Conservation (phyloP, 2,113 vertebrate genomes). For the Brienomyrus longianalis region DNA sequence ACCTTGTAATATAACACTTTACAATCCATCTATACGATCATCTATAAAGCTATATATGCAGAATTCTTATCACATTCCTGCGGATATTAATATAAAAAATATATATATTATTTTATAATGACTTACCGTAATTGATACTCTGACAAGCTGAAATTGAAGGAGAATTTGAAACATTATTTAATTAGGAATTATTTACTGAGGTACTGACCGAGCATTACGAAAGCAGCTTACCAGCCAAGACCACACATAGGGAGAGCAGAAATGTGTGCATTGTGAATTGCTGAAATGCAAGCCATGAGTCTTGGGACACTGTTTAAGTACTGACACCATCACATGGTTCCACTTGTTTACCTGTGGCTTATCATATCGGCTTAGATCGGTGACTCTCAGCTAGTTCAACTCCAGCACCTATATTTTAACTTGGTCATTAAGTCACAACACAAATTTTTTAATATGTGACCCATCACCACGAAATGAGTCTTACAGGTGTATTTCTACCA, state of each 20-base stretch:
- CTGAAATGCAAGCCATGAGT: slow-evolving; percentile 23
- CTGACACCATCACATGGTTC: background rate
- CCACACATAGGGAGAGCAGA: slow-evolving; percentile 53
- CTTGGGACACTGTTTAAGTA: slow-evolving; percentile 40
- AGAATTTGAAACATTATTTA: slow-evolving; percentile 7
- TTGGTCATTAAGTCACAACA: background rate
- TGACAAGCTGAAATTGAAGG: slow-evolving; percentile 47
- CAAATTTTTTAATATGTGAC: background rate
- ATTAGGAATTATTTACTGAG: background rate
- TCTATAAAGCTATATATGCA: background rate
- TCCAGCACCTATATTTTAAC: background rate
- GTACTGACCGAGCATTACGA: background rate
- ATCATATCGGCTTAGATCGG: background rate
- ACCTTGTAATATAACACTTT: background rate
- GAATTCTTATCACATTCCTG: background rate
- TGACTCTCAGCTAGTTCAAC: background rate
- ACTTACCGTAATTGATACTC: slow-evolving; percentile 56
- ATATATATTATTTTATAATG: background rate
- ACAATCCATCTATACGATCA: background rate
- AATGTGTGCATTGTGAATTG: slow-evolving; percentile 46
- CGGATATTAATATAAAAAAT: background rate
- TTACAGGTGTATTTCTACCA: no score
- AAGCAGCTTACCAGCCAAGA: slow-evolving; percentile 51
- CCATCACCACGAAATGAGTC: no score
- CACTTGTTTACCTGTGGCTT: background rate